Conservation (phyloP, 2,888 invertebrate genomes). For the Dyspetes luteomarginatus region DNA sequence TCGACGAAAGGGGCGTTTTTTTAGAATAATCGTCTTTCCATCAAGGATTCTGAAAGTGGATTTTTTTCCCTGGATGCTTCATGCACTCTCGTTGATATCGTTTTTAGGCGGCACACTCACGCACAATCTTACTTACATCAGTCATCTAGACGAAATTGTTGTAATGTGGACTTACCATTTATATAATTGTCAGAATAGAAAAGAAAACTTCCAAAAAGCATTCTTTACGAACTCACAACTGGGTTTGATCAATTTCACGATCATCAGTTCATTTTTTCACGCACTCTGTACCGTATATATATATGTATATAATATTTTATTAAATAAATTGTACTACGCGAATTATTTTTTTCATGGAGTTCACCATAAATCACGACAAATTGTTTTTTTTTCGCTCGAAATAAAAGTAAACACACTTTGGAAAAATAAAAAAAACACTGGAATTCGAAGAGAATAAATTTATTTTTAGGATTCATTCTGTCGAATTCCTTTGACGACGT, state of each 20-base stretch:
- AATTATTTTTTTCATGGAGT: constrained; percentile 26
- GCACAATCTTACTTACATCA: constrained; percentile 4
- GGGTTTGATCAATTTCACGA: constrained; percentile 6
- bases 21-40: constrained; percentile 47
- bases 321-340: constrained; percentile 37
- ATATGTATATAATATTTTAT: not conserved
- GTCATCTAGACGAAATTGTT: constrained; percentile 35
- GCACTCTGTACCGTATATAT: constrained; percentile 2
- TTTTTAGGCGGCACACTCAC: constrained; percentile 30
- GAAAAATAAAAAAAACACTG: not conserved
- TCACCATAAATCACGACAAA: constrained; percentile 23
- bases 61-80: constrained; percentile 13
- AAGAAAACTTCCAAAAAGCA: constrained; percentile 3
- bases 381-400: not conserved
- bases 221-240: not conserved
- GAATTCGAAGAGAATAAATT: not conserved
- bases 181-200: constrained; percentile 5
- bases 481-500: constrained; percentile 13
- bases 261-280: constrained; percentile 10
- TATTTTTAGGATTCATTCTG: not conserved
- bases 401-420: not conserved
- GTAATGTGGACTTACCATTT: constrained; percentile 36
- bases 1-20: constrained; percentile 36
- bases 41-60: constrained; percentile 21
- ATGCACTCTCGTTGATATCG: constrained; percentile 50